phyloP scores from a whole-genome alignment of 1,140 invertebrate genomes.

The Physella acuta region DNA sequence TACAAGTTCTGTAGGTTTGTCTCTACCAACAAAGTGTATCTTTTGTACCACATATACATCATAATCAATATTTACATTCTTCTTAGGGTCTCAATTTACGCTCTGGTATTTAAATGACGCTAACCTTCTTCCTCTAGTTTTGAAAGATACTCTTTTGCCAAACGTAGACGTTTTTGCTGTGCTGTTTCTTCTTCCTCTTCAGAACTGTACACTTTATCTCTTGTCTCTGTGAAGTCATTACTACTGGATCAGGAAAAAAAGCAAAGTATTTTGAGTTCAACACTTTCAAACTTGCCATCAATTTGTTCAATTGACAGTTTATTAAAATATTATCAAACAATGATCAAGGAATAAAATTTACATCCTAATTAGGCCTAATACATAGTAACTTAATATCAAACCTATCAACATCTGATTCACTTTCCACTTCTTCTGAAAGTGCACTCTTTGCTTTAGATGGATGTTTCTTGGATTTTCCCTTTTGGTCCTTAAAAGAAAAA shows the following conservation, averaged over 20 bases:
- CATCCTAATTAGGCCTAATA: too few relatives aligned
- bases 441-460: constrained; percentile 3
- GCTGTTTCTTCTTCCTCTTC: constrained; percentile 26
- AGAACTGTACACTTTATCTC: constrained; percentile 23
- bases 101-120: too few relatives aligned
- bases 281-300: not conserved
- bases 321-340: too few relatives aligned
- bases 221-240: constrained; percentile 18
- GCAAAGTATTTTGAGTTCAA: not conserved
- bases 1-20: too few relatives aligned
- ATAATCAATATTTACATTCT: too few relatives aligned
- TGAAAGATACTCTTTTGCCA: constrained; percentile 20
- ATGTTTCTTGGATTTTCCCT: not conserved
- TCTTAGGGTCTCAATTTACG: too few relatives aligned
- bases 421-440: constrained; percentile 18
- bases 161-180: constrained; percentile 16
- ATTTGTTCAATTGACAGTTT: too few relatives aligned
- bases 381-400: too few relatives aligned
- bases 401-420: constrained; percentile 24
- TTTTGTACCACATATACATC: too few relatives aligned
- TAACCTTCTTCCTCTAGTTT: constrained; percentile 22
- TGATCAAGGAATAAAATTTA: too few relatives aligned
- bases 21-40: too few relatives aligned
- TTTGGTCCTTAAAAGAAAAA: not conserved
- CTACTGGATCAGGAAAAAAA: constrained; percentile 10